Percentiles rank a stretch among this genome's conserved stretches.
Evolutionary conservation across 2,797 vertebrate genomes (phyloP).

Genomic region (Rhodeus uyekii): DNA sequence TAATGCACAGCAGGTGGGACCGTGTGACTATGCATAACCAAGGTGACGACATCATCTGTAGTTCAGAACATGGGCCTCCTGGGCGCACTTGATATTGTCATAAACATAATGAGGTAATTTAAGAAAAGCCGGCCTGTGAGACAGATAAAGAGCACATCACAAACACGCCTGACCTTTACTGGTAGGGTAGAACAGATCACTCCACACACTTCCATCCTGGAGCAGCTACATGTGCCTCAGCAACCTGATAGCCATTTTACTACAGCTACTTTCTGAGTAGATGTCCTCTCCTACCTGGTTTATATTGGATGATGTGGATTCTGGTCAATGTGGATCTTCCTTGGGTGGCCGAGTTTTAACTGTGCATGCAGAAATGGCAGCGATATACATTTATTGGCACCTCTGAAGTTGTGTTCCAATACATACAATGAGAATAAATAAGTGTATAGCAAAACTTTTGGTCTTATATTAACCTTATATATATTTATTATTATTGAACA

Average conservation of each 20-base stretch:
- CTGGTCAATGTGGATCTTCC: constrained; percentile 8
- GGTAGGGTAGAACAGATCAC: constrained; percentile 65
- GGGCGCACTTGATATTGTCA: constrained; percentile 76
- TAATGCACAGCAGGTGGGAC: constrained; percentile 28
- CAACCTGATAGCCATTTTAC: constrained; percentile 17
- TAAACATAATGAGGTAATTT: constrained; percentile 81
- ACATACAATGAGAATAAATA: too few species aligned
- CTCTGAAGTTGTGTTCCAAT: too few species aligned
- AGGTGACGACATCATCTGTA: constrained; percentile 57
- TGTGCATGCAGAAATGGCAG: background rate
- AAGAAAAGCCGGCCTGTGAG: constrained; percentile 75
- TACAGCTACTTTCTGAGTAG: constrained; percentile 7
- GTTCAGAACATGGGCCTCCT: constrained; percentile 66
- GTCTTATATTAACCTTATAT: too few species aligned
- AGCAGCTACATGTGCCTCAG: constrained; percentile 16
- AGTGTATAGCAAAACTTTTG: too few species aligned
- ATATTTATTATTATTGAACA: too few species aligned
- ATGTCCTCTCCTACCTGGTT: background rate
- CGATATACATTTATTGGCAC: too few species aligned
- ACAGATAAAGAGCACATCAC: constrained; percentile 75
- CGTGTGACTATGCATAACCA: constrained; percentile 41
- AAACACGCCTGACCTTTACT: constrained; percentile 75
- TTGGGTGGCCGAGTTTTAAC: background rate
- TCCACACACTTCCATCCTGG: background rate
- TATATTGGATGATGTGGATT: constrained; percentile 5